These are phyloP conservation scores for Neogale vison DNA, from an alignment of 2,113 vertebrate genomes.

Conservation along the genomic window DNA sequence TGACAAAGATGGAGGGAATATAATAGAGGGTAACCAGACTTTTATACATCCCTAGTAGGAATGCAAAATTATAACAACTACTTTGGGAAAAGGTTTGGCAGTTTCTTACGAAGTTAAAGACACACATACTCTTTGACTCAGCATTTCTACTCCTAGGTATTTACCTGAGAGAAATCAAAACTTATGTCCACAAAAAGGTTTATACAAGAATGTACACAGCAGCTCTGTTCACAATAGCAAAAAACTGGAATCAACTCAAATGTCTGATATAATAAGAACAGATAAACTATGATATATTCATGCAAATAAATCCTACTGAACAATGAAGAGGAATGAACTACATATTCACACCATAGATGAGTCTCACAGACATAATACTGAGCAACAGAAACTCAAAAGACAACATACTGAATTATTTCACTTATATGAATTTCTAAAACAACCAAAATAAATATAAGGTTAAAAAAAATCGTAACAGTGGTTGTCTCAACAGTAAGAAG, in stretches of 20 bases:
- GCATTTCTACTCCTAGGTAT: background rate
- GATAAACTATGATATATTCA: background rate
- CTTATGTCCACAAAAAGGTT: background rate
- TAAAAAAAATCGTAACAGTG: background rate
- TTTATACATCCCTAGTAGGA: background rate
- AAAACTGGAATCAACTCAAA: background rate
- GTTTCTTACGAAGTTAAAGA: background rate
- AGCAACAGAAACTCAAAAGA: background rate
- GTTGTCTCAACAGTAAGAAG: background rate
- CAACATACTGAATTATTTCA: background rate
- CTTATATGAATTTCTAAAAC: background rate
- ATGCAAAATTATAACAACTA: background rate
- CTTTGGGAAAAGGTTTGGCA: background rate
- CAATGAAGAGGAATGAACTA: background rate
- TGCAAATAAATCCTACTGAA: background rate
- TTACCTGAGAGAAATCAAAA: constrained; percentile 2
- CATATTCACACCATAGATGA: background rate
- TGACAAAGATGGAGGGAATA: background rate
- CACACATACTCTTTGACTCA: background rate
- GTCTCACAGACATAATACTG: background rate
- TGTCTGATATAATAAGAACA: background rate
- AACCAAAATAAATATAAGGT: background rate
- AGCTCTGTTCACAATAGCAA: background rate
- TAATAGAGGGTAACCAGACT: background rate
- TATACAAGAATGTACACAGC: background rate